A percentile compares a stretch with the other conserved stretches of the same genome.
These are phyloP conservation scores for Aphaenogaster rudis DNA, from an alignment of 1,140 invertebrate genomes.

Conservation along the genomic window DNA sequence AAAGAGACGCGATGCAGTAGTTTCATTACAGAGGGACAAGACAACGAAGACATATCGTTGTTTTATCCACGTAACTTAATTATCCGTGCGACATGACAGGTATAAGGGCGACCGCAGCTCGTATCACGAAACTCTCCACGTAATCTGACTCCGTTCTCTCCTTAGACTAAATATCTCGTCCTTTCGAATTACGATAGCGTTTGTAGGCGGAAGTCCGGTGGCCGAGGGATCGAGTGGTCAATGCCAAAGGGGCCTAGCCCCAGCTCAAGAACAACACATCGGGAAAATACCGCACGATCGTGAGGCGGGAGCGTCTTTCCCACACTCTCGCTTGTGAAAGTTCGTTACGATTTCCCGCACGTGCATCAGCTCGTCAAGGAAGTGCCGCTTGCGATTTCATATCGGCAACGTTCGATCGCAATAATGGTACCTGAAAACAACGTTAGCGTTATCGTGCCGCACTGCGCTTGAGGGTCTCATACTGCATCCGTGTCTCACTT, in stretches of 20 bases:
- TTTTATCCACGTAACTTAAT: constrained; percentile 32
- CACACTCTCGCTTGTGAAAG: constrained; percentile 47
- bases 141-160: constrained; percentile 58
- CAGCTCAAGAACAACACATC: constrained; percentile 75
- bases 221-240: constrained; percentile 79
- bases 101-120: background rate
- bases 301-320: constrained; percentile 24
- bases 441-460: background rate
- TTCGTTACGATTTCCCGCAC: constrained; percentile 56
- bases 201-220: constrained; percentile 81
- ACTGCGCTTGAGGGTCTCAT: background rate
- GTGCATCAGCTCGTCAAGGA: constrained; percentile 46
- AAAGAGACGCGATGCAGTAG: background rate
- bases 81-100: background rate
- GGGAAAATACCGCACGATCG: background rate
- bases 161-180: constrained; percentile 46
- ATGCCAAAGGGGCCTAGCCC: constrained; percentile 47
- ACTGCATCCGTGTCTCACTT: background rate
- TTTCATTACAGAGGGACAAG: background rate
- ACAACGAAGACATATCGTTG: background rate
- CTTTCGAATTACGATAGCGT: constrained; percentile 65
- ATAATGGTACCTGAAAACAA: constrained; percentile 9
- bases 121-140: constrained; percentile 32
- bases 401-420: background rate
- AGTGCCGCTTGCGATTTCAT: constrained; percentile 38